Percentiles rank a stretch among this genome's conserved stretches.
Conservation (phyloP, 2,797 vertebrate species). For the Pygocentrus nattereri region DNA sequence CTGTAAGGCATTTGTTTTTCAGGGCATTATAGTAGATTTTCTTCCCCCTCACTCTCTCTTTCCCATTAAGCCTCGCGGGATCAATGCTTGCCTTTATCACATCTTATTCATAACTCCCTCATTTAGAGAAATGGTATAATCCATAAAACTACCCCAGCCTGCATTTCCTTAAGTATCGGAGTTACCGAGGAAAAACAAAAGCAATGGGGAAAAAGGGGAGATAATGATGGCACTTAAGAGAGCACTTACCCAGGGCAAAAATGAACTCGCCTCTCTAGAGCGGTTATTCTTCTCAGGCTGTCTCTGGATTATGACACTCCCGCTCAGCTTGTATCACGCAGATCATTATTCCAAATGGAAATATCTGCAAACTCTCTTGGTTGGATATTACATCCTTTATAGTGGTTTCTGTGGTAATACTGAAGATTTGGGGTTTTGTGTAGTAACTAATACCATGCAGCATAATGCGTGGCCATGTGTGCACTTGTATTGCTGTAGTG, state of each 20-base stretch:
- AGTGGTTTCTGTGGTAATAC: constrained; percentile 13
- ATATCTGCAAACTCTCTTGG: constrained; percentile 28
- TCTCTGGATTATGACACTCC: constrained; percentile 46
- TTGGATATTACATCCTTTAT: constrained; percentile 9
- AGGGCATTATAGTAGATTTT: constrained; percentile 28
- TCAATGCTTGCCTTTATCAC: constrained; percentile 56
- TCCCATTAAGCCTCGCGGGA: constrained; percentile 52
- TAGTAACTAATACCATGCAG: neutral
- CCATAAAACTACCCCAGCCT: constrained; percentile 49
- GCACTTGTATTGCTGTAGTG: neutral
- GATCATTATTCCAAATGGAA: neutral
- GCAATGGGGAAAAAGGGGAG: constrained; percentile 51
- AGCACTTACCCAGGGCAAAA: constrained; percentile 59
- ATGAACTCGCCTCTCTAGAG: constrained; percentile 41
- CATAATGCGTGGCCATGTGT: neutral
- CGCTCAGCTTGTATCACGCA: neutral
- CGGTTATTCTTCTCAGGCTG: constrained; percentile 33
- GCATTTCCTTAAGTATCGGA: constrained; percentile 53
- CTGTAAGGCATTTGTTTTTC: constrained; percentile 11
- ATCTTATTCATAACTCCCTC: constrained; percentile 61
- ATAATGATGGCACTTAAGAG: constrained; percentile 65
- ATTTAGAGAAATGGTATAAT: constrained; percentile 64
- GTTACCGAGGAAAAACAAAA: constrained; percentile 58
- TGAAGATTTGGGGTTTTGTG: neutral
- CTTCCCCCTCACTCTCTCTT: constrained; percentile 2